Evolutionary conservation across 2,888 invertebrate genomes (phyloP).

Genomic region (Ophion slaviceki): DNA sequence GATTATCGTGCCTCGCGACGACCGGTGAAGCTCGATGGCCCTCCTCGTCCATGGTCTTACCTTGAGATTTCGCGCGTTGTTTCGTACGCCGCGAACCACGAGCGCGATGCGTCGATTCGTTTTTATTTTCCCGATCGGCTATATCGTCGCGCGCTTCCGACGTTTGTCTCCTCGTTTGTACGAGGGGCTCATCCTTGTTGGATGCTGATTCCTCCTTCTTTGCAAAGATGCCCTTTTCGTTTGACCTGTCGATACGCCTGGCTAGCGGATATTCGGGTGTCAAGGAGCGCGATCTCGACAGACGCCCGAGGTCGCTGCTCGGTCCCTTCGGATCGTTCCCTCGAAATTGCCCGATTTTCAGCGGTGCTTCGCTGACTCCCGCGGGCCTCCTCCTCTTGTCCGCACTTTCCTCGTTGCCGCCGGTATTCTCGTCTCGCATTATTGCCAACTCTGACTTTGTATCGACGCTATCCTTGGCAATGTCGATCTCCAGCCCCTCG

Average conservation of each 20-base stretch:
- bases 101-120: conserved; percentile 32
- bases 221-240: neutral
- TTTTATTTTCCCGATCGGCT: neutral
- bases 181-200: neutral
- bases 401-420: neutral
- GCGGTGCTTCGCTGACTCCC: neutral
- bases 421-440: neutral
- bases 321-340: neutral
- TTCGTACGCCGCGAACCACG: conserved; percentile 36
- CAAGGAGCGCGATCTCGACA: conserved; percentile 2
- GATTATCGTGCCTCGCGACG: neutral
- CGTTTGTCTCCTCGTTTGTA: neutral
- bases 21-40: conserved; percentile 2
- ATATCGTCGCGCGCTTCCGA: neutral
- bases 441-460: neutral
- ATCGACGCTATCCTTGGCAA: neutral
- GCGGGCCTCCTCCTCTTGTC: neutral
- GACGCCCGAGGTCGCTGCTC: neutral
- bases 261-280: conserved; percentile 23
- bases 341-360: no score
- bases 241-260: neutral
- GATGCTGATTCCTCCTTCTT: neutral
- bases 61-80: conserved; percentile 17
- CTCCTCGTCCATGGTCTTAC: conserved; percentile 30
- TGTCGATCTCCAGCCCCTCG: neutral